Evolutionary conservation across 1,140 invertebrate genomes (phyloP).

Genomic region (Solenopsis fugax): DNA sequence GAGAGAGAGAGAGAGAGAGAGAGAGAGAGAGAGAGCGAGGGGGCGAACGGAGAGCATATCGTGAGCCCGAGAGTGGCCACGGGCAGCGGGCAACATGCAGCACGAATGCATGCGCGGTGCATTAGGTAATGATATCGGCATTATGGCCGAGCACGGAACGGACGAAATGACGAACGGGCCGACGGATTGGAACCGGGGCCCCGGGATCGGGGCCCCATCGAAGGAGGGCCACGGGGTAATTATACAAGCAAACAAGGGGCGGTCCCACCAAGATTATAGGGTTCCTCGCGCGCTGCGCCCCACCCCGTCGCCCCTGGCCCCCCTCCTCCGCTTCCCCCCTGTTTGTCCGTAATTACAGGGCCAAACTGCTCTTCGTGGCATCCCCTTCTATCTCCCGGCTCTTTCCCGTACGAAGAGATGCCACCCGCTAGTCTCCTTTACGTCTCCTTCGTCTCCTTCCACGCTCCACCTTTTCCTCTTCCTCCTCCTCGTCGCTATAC

Average conservation of each 20-base stretch:
- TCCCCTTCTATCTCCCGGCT: conserved; percentile 41
- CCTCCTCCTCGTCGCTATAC: background rate
- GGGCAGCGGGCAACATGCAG: conserved; percentile 57
- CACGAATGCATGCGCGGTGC: conserved; percentile 75
- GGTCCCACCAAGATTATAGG: conserved; percentile 84
- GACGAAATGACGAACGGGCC: conserved; percentile 78
- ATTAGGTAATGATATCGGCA: conserved; percentile 84
- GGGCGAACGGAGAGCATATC: conserved; percentile 52
- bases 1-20: conserved; percentile 10
- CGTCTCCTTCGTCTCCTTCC: conserved; percentile 39
- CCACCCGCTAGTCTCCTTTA: conserved; percentile 74
- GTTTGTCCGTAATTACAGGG: conserved; percentile 84
- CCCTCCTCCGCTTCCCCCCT: conserved; percentile 65
- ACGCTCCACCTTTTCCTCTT: conserved; percentile 2
- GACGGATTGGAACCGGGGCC: conserved; percentile 78
- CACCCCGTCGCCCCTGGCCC: conserved; percentile 72
- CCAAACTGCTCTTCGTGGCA: conserved; percentile 78
- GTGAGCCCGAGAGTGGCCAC: conserved; percentile 57
- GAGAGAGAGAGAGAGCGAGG: background rate
- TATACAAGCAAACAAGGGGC: conserved; percentile 86
- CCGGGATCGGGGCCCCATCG: conserved; percentile 76
- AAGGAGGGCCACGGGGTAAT: conserved; percentile 83
- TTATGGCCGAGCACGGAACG: conserved; percentile 80
- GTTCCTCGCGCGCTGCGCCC: conserved; percentile 67
- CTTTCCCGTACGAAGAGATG: conserved; percentile 59